Evolutionary conservation across 1,140 invertebrate species (phyloP).

Genomic region (Calycopis cecrops): DNA sequence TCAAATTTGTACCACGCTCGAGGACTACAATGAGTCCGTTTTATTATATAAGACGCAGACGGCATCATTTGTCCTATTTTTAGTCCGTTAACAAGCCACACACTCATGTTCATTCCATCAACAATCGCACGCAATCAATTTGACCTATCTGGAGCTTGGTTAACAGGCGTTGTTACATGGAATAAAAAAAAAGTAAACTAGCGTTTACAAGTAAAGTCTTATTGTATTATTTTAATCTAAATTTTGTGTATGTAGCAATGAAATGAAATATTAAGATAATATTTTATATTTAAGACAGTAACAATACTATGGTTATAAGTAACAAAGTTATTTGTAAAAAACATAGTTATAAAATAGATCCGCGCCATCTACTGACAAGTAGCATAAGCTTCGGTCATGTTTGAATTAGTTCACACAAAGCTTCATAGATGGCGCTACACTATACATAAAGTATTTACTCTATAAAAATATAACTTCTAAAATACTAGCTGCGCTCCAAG

Average conservation of each 20-base stretch:
- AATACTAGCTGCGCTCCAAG: too few relatives aligned
- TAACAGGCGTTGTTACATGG: slow-evolving; percentile 6
- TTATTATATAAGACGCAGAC: slow-evolving; percentile 27
- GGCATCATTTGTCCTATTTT: slow-evolving; percentile 35
- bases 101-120: slow-evolving; percentile 35
- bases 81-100: slow-evolving; percentile 33
- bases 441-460: background rate
- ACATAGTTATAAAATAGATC: background rate
- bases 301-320: too few relatives aligned
- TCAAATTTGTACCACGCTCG: background rate
- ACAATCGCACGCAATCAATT: slow-evolving; percentile 58
- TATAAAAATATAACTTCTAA: background rate
- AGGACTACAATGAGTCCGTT: slow-evolving; percentile 21
- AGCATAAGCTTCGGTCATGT: slow-evolving; percentile 12
- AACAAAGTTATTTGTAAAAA: too few relatives aligned
- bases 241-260: too few relatives aligned
- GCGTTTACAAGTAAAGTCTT: too few relatives aligned
- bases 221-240: too few relatives aligned
- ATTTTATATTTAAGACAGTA: too few relatives aligned
- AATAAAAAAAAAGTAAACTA: background rate
- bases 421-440: slow-evolving; percentile 17
- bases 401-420: background rate
- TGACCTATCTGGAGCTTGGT: slow-evolving; percentile 45
- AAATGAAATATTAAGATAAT: too few relatives aligned
- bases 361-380: slow-evolving; percentile 32